Conservation (phyloP, 2,797 vertebrate species). For the Mus caroli region DNA sequence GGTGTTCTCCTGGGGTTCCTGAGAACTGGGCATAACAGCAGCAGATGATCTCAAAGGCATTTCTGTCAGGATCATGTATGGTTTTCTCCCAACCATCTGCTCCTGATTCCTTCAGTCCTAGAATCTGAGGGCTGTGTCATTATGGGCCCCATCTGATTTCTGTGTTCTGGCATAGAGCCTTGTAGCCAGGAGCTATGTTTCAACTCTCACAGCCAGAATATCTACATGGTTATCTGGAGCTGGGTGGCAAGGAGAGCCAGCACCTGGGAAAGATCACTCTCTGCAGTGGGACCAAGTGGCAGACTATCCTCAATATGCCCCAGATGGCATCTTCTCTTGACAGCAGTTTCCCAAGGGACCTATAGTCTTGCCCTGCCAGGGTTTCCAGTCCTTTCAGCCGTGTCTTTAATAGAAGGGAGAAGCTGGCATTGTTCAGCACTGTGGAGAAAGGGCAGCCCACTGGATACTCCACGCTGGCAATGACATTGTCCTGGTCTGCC, state of each 20-base stretch:
- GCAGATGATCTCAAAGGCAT: slow-evolving; percentile 14
- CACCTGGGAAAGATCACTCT: neutral
- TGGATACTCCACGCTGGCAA: neutral
- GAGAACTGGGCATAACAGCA: neutral
- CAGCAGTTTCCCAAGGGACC: neutral
- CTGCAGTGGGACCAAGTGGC: neutral
- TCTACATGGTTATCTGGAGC: slow-evolving; percentile 33
- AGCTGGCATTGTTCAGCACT: neutral
- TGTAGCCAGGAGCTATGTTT: neutral
- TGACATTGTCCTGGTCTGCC: neutral
- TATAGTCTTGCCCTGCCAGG: neutral
- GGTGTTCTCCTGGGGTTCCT: too few relatives aligned
- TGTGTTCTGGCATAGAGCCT: neutral
- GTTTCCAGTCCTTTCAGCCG: neutral
- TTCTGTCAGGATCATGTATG: slow-evolving; percentile 10
- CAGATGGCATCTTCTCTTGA: neutral
- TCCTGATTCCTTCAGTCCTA: neutral
- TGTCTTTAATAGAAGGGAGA: neutral
- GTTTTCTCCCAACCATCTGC: neutral
- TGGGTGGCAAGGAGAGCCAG: neutral
- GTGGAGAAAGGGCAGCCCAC: neutral
- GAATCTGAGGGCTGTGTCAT: neutral
- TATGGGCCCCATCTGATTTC: neutral
- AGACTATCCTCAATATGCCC: neutral
- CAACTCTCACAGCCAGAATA: slow-evolving; percentile 17